Evolutionary conservation across 2,113 vertebrate genomes (phyloP).

Genomic region (Dascyllus trimaculatus): DNA sequence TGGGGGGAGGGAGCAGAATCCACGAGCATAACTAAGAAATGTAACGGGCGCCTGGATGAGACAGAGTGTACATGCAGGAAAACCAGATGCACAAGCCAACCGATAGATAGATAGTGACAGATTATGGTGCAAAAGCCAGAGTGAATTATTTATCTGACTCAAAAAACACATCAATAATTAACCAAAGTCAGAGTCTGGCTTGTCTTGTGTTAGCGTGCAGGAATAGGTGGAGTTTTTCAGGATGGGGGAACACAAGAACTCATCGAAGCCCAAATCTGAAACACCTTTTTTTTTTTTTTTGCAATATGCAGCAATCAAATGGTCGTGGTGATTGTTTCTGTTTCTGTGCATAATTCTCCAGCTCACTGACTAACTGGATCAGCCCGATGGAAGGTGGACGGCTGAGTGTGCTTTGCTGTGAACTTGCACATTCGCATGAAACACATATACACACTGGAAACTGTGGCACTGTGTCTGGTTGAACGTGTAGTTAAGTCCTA

Average conservation of each 20-base stretch:
- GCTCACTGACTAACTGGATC: constrained; percentile 78
- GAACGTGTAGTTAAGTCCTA: neutral
- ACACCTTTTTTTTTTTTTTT: neutral
- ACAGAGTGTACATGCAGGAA: constrained; percentile 27
- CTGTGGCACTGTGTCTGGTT: neutral
- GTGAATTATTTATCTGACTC: constrained; percentile 79
- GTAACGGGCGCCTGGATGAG: constrained; percentile 27
- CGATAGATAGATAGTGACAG: constrained; percentile 63
- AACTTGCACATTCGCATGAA: constrained; percentile 19
- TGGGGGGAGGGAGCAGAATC: constrained; percentile 50
- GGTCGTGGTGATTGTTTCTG: constrained; percentile 15
- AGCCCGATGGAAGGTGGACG: constrained; percentile 49
- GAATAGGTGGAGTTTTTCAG: constrained; percentile 32
- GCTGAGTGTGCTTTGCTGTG: constrained; percentile 15
- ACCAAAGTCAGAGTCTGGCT: constrained; percentile 49
- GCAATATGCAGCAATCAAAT: constrained; percentile 26
- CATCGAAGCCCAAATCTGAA: neutral
- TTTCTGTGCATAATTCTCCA: constrained; percentile 65
- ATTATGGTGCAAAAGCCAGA: constrained; percentile 63
- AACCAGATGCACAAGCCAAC: constrained; percentile 9
- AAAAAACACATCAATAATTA: constrained; percentile 78
- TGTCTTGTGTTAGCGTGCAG: constrained; percentile 41
- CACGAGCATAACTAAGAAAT: constrained; percentile 46
- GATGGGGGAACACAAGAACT: neutral
- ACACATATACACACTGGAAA: neutral